Conservation (phyloP, 2,888 invertebrate species). For the Megaustenia siamemsis region DNA sequence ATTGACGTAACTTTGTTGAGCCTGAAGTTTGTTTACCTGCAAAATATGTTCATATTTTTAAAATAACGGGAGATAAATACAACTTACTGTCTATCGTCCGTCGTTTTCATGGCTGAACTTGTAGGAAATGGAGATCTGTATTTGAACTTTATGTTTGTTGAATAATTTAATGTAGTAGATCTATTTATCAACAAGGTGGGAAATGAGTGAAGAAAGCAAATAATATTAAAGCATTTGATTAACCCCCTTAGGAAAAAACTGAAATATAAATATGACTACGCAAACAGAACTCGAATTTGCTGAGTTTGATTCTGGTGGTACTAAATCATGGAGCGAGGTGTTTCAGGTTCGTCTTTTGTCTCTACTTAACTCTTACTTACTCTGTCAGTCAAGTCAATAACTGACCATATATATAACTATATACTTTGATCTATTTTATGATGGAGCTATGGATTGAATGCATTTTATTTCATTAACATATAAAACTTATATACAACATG, state of each 20-base stretch:
- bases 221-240: neutral
- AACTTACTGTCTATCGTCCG: neutral
- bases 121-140: slow-evolving; percentile 25
- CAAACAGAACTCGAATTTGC: slow-evolving; percentile 70
- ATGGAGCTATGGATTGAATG: too few species aligned
- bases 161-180: neutral
- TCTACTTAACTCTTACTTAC: too few species aligned
- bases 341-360: slow-evolving; percentile 66
- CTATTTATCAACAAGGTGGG: neutral
- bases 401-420: too few species aligned
- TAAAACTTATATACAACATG: too few species aligned
- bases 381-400: too few species aligned
- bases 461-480: too few species aligned
- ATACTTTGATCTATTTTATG: too few species aligned
- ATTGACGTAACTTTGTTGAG: too few species aligned
- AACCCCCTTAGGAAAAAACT: neutral
- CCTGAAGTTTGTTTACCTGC: neutral
- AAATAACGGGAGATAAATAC: neutral
- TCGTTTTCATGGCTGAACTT: slow-evolving; percentile 24
- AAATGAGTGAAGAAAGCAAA: neutral
- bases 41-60: neutral
- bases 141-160: slow-evolving; percentile 26
- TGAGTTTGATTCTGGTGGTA: slow-evolving; percentile 64
- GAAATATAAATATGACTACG: slow-evolving; percentile 62
- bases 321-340: slow-evolving; percentile 68